Percentiles rank a stretch among this genome's conserved stretches.
Conservation (phyloP, 2,113 vertebrate species). For the Platichthys stellatus region DNA sequence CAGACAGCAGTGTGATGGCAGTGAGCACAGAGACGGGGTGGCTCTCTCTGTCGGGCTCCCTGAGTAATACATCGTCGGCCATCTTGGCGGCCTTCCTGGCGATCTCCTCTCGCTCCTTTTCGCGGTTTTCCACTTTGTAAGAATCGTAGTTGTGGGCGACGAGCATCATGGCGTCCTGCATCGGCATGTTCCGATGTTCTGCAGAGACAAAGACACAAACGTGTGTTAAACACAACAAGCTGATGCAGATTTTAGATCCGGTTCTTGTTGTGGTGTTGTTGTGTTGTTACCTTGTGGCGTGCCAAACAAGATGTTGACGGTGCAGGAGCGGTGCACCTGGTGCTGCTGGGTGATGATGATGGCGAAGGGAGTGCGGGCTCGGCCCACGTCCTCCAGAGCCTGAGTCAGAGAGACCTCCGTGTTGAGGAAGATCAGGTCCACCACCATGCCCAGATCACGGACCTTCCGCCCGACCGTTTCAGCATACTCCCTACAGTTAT, state of each 20-base stretch:
- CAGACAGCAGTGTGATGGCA: constrained; percentile 78
- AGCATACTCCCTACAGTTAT: constrained; percentile 90
- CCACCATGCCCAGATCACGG: constrained; percentile 96
- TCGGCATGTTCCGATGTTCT: constrained; percentile 99
- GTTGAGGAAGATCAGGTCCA: constrained; percentile 99
- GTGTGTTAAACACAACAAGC: neutral
- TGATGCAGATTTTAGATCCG: neutral
- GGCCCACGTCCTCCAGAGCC: constrained; percentile 96
- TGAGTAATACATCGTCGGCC: constrained; percentile 92
- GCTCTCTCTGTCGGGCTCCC: constrained; percentile 88
- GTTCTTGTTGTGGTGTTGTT: rapidly evolving
- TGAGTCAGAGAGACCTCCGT: constrained; percentile 96
- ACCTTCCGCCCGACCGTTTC: constrained; percentile 97
- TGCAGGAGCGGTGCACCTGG: constrained; percentile 97
- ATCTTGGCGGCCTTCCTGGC: constrained; percentile 96
- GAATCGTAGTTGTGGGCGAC: constrained; percentile 93
- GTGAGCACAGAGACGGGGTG: constrained; percentile 81
- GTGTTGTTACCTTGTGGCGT: constrained; percentile 92
- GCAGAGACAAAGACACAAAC: neutral
- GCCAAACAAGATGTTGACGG: constrained; percentile 97
- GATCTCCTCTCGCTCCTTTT: constrained; percentile 95
- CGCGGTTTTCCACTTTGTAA: constrained; percentile 92
- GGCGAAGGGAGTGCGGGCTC: constrained; percentile 94
- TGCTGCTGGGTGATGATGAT: constrained; percentile 99
- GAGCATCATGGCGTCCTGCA: constrained; percentile 96